phyloP scores from a whole-genome alignment of 2,888 invertebrate species.

The Eledona agricola region DNA sequence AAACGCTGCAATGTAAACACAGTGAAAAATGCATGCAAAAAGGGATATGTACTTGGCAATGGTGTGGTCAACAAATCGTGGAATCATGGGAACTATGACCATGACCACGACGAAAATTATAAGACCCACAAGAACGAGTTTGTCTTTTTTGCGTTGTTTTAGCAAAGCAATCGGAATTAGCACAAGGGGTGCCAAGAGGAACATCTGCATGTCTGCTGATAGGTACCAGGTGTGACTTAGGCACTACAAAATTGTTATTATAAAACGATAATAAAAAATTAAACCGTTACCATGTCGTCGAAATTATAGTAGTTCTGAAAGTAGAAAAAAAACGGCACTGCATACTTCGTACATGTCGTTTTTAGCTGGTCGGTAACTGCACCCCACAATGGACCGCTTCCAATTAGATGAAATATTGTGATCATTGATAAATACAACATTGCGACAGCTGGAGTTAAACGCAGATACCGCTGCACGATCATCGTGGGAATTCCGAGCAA shows the following conservation, averaged over 20 bases:
- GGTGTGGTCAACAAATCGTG: conserved; percentile 23
- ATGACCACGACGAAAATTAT: conserved; percentile 10
- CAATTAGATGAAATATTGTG: conserved; percentile 59
- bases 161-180: conserved; percentile 49
- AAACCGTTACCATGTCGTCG: conserved; percentile 44
- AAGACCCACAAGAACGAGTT: conserved; percentile 40
- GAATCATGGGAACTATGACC: conserved; percentile 16
- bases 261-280: conserved; percentile 1
- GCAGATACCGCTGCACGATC: conserved; percentile 39
- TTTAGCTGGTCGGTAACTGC: conserved; percentile 7
- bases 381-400: conserved; percentile 62
- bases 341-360: conserved; percentile 52
- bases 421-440: conserved; percentile 59
- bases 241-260: conserved; percentile 49
- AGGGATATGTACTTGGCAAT: conserved; percentile 24
- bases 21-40: background rate
- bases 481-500: conserved; percentile 32
- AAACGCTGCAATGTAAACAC: conserved; percentile 18
- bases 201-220: conserved; percentile 59
- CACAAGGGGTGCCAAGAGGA: conserved; percentile 53
- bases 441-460: conserved; percentile 58
- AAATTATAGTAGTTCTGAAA: conserved; percentile 58
- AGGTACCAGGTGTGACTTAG: conserved; percentile 57
- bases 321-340: conserved; percentile 61
- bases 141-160: conserved; percentile 38